Evolutionary conservation across 2,797 vertebrate species (phyloP).

Genomic region (Macropus fuliginosus): DNA sequence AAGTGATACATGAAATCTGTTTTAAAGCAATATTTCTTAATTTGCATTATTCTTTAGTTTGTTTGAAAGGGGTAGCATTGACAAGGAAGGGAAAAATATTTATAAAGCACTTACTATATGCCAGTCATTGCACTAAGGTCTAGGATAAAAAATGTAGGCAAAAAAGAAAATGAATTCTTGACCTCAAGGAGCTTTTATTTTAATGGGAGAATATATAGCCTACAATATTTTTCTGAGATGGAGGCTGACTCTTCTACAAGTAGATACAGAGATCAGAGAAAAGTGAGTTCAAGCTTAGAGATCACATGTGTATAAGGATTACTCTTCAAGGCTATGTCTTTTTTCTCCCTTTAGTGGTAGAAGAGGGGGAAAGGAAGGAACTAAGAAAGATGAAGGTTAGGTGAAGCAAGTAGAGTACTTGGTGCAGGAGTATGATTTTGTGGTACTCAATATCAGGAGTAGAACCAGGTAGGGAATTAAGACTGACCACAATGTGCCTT

Average conservation of each 20-base stretch:
- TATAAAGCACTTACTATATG: background rate
- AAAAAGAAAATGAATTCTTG: background rate
- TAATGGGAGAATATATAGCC: background rate
- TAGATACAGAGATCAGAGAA: background rate
- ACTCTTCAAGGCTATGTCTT: too few relatives aligned
- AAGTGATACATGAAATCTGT: background rate
- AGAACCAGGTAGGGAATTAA: background rate
- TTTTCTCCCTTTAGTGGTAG: too few relatives aligned
- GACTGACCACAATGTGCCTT: background rate
- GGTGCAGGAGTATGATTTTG: background rate
- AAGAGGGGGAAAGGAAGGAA: background rate
- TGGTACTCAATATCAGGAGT: background rate
- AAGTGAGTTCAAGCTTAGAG: background rate
- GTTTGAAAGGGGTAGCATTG: background rate
- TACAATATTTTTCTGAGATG: background rate
- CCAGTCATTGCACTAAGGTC: background rate
- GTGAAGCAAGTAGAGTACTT: background rate
- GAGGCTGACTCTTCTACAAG: background rate
- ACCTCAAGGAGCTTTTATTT: background rate
- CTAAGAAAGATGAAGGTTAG: background rate
- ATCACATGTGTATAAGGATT: too few relatives aligned
- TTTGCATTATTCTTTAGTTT: background rate
- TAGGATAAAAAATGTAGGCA: background rate
- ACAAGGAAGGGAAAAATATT: background rate
- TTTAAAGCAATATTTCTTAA: background rate